phyloP scores from a whole-genome alignment of 2,797 vertebrate species.

The Pteropus rufus region DNA sequence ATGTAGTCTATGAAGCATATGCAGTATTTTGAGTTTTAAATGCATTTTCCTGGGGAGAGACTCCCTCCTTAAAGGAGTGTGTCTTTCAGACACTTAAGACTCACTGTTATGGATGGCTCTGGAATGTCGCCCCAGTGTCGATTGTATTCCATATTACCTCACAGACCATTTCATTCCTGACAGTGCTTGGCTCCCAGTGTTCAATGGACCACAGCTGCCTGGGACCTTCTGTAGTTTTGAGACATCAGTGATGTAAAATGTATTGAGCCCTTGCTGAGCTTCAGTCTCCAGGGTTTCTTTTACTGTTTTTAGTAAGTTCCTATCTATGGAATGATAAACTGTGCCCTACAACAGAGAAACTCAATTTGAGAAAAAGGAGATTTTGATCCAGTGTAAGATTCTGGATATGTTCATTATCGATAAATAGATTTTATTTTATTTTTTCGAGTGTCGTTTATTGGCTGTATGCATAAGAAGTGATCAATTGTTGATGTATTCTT shows the following conservation, averaged over 20 bases:
- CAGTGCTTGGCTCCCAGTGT: neutral
- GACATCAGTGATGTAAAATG: neutral
- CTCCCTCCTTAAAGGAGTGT: neutral
- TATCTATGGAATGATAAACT: neutral
- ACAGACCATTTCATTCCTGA: neutral
- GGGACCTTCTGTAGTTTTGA: neutral
- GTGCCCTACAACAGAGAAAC: constrained; percentile 2
- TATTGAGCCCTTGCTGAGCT: neutral
- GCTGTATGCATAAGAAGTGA: constrained; percentile 27
- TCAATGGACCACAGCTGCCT: neutral
- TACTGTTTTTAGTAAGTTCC: neutral
- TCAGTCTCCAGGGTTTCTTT: constrained; percentile 20
- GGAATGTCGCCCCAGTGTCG: neutral
- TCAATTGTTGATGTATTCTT: constrained; percentile 1
- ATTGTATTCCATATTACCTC: neutral
- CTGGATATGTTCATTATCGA: constrained; percentile 25
- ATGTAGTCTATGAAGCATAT: neutral
- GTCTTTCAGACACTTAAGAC: constrained; percentile 26
- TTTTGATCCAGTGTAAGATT: neutral
- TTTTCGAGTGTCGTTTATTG: neutral
- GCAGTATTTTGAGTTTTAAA: constrained; percentile 10
- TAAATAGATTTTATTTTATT: constrained; percentile 33
- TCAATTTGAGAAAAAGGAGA: constrained; percentile 11
- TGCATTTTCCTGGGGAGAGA: neutral
- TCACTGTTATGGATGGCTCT: neutral